Base-by-base conservation (phyloP, 2,888 invertebrate species). In the Aspidapion aeneum region DNA sequence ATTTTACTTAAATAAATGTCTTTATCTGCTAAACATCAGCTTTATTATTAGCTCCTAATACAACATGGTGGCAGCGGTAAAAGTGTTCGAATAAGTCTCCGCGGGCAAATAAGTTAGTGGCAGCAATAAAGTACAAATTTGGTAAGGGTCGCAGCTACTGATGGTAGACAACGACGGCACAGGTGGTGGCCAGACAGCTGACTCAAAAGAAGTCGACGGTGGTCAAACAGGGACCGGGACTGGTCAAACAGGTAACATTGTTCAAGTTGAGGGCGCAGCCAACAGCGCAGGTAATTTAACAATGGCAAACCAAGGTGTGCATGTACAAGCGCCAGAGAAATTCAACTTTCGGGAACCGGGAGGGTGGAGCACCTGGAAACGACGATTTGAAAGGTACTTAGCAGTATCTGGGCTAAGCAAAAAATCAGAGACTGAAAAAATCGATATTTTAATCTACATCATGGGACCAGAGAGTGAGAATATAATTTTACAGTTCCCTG, bases 11-110 rank as follows among this genome's bases (percentile, higher is more conserved):
- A 52, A 52, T 52, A 52, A 52, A 52, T n/a, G 52, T 17, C 3
- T n/a, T 52, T 52, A 35, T 35, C n/a, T 52, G 5, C 18, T 52
- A 19, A n/a, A 52, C 3, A 3, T n/a, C 5, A 9, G 18, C n/a
- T 52, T 52, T 52, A 52, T 52, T 52, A 52, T 19, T 18, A 52
- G 17, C 19, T n/a, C n/a, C 52, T n/a, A 52, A 5, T n/a, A 52
- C 5, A 19, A 52, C 17, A 52, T 52, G 52, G 52, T 52, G 52
- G 52, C 52, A 52, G 52, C 52, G 17, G 52, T 52, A 52, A 52
- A 52, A 18, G 52, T 52, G n/a, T n/a, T n/a, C n/a, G n/a, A n/a
- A 52, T 9, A 52, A 52, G 5, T 52, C 52, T 52, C 3, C 3
- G 5, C 35, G 35, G 3, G 12, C 3, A 35, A 35, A 35, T 12